Base-by-base conservation (phyloP, 2,888 invertebrate genomes). In the Rugalucina vietnamica region DNA sequence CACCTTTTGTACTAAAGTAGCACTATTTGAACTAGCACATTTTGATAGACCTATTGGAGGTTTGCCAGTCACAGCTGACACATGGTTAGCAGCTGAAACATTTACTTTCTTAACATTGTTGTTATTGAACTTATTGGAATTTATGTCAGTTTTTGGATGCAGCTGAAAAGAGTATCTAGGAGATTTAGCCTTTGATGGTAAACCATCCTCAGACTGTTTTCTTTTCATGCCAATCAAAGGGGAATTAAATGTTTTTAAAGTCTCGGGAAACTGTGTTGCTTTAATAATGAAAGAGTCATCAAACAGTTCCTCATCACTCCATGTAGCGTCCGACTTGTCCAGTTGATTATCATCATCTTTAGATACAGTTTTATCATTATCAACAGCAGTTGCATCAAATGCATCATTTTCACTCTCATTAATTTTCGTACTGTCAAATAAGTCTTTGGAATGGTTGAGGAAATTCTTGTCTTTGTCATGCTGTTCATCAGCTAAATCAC, bases 261-360 rank as follows among this genome's bases (percentile, higher is more conserved):
- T 72, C 5, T 73, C 75, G 2, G 90, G 85, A 37, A 89, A 24
- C 77, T 92, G 92, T 29, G 92, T 91, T 5, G 90, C 91, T 79
- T 89, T 88, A 3, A 92, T 83, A 39, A 92, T 89, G 60, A 91
- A 91, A 10, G 91, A 91, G 50, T 91, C 88, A 24, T 90, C 87
- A n/a, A 87, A 88, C 77, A 91, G 91, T 34, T 91, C 91, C 74
- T 92, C 92, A 76, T 91, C 91, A 80, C 90, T 90, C 92, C 92
- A 92, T 29, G 65, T 73, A 14, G 81, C 80, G 14, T 88, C 87
- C 5, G 34, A 65, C 21, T 65, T 65, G 21, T 65, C 65, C 4
- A 65, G 21, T 34, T 65, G 4, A 43, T 43, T 43, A 43, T 18
- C 43, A 43, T 43, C 43, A 43, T 43, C 18, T n/a, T n/a, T n/a